These are phyloP conservation scores for Eudyptes chrysolophus DNA, from an alignment of 2,113 vertebrate genomes.

Conservation along the genomic window DNA sequence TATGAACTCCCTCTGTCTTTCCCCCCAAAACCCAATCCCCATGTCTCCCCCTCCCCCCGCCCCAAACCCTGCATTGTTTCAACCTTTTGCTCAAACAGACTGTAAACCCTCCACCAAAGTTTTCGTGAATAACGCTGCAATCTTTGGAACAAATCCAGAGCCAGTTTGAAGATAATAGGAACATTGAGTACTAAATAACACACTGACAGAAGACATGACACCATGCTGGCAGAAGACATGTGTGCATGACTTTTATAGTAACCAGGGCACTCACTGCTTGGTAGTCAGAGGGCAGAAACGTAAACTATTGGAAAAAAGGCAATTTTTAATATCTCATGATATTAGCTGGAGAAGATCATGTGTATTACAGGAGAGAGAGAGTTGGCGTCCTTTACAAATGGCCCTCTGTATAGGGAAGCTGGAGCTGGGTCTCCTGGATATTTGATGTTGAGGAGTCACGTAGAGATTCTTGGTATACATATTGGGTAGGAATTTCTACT, in stretches of 20 bases:
- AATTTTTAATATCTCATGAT: neutral
- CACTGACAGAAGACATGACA: conserved; percentile 63
- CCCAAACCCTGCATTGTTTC: neutral
- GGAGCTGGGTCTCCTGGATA: neutral
- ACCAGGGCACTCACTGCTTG: conserved; percentile 15
- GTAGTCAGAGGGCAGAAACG: neutral
- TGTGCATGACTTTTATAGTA: conserved; percentile 56
- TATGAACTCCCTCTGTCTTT: neutral
- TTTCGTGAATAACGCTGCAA: neutral
- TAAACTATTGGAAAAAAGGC: neutral
- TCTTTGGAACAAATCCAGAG: conserved; percentile 58
- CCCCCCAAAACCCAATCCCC: neutral
- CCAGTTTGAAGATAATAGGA: conserved; percentile 64
- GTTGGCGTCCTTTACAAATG: neutral
- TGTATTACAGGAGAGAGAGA: neutral
- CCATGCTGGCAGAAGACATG: conserved; percentile 63
- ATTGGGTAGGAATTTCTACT: neutral
- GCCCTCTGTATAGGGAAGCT: neutral
- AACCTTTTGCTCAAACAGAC: neutral
- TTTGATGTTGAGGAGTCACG: accelerated
- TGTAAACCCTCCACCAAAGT: conserved; percentile 7
- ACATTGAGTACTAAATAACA: conserved; percentile 64
- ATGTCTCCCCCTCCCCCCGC: neutral
- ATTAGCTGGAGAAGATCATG: neutral
- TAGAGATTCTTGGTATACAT: neutral